These are phyloP conservation scores for Rynchops niger DNA, from an alignment of 2,113 vertebrate species.

Conservation along the genomic window DNA sequence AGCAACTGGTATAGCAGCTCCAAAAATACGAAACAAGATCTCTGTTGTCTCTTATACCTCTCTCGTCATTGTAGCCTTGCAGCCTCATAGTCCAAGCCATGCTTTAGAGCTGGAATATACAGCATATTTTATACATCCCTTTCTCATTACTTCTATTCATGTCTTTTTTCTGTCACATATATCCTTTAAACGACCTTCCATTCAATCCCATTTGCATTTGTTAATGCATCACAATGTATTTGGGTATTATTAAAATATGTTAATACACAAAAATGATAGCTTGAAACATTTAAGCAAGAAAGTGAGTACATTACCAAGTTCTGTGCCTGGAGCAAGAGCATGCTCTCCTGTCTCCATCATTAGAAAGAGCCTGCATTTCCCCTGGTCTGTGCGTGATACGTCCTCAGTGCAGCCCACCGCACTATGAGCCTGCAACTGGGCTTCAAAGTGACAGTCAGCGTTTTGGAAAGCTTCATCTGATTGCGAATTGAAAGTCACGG, in stretches of 20 bases:
- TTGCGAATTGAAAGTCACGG: not conserved
- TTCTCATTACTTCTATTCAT: not conserved
- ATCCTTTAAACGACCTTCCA: not conserved
- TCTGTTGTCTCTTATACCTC: not conserved
- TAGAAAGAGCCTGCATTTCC: not conserved
- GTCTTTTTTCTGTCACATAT: not conserved
- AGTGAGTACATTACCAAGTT: not conserved
- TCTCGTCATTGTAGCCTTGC: not conserved
- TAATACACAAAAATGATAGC: not conserved
- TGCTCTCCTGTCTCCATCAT: not conserved
- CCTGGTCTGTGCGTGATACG: not conserved
- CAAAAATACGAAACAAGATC: not conserved
- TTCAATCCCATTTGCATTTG: not conserved
- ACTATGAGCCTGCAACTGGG: not conserved
- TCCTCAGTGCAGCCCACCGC: not conserved
- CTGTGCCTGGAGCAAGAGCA: not conserved
- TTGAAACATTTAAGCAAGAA: not conserved
- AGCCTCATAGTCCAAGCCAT: not conserved
- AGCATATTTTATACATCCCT: not conserved
- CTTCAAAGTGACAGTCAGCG: not conserved
- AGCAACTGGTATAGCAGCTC: not conserved
- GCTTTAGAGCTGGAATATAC: not conserved
- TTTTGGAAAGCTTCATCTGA: not conserved
- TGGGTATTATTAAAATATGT: not conserved
- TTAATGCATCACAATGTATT: not conserved